Evolutionary conservation across 2,113 vertebrate species (phyloP).

Genomic region (Andinoacara biseriatus): DNA sequence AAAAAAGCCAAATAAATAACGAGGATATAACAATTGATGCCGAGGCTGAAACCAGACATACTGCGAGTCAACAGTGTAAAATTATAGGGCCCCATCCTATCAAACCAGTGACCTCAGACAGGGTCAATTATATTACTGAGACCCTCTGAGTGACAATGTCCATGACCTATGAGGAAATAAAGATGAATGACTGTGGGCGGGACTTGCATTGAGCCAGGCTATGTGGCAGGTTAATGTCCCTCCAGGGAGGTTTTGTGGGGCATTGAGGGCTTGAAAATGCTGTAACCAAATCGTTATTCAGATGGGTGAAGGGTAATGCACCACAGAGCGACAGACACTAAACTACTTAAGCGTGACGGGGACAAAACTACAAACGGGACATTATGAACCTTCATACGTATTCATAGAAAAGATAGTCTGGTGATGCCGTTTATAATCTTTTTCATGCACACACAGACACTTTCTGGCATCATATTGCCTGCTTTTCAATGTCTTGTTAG

Average conservation of each 20-base stretch:
- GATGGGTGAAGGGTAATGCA: neutral
- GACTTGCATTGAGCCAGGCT: neutral
- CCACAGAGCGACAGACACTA: neutral
- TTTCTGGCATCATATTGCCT: neutral
- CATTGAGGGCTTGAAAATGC: conserved; percentile 21
- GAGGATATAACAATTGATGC: neutral
- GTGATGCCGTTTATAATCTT: neutral
- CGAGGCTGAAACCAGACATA: conserved; percentile 7
- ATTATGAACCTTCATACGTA: neutral
- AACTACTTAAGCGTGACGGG: neutral
- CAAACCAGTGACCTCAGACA: conserved; percentile 13
- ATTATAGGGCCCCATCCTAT: conserved; percentile 40
- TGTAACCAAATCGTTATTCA: conserved; percentile 22
- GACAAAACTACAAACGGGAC: neutral
- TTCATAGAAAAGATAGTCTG: neutral
- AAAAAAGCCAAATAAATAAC: neutral
- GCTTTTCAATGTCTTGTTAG: neutral
- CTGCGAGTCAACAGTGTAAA: conserved; percentile 9
- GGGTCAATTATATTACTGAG: conserved; percentile 44
- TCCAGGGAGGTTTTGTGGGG: conserved; percentile 33
- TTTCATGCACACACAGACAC: neutral
- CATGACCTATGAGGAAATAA: conserved; percentile 54
- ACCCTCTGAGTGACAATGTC: conserved; percentile 50
- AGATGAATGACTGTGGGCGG: conserved; percentile 54
- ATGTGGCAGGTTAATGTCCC: conserved; percentile 34